phyloP scores from a whole-genome alignment of 2,888 invertebrate genomes.

The Rhamphomyia laevipes region DNA sequence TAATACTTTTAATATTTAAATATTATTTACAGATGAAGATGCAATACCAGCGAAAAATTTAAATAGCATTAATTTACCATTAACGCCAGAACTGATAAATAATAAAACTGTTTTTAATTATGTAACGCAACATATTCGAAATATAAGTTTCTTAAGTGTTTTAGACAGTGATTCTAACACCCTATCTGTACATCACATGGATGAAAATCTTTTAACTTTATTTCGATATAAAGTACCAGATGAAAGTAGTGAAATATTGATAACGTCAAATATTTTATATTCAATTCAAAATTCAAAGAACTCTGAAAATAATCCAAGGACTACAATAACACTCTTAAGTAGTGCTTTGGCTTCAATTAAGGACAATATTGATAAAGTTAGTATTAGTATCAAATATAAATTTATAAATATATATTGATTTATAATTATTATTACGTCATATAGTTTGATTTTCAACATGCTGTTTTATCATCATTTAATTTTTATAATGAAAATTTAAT shows the following conservation, averaged over 20 bases:
- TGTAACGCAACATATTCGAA: conserved; percentile 33
- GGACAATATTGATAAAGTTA: not conserved
- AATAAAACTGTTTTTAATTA: conserved; percentile 33
- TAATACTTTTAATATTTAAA: not conserved
- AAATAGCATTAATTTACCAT: conserved; percentile 35
- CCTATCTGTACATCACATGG: conserved; percentile 49
- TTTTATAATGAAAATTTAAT: too few relatives aligned
- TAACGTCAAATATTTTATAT: conserved; percentile 58
- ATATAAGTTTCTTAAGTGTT: conserved; percentile 35
- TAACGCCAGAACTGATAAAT: conserved; percentile 33
- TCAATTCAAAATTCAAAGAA: conserved; percentile 31
- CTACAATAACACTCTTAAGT: conserved; percentile 1
- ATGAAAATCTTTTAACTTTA: conserved; percentile 52
- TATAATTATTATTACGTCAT: not conserved
- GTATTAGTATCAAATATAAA: not conserved
- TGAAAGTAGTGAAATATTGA: conserved; percentile 47
- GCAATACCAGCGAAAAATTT: conserved; percentile 28
- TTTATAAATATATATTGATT: not conserved
- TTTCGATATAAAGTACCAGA: conserved; percentile 57
- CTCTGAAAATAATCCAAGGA: not conserved
- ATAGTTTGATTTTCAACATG: not conserved
- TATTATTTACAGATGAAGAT: conserved; percentile 27
- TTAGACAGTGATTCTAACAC: conserved; percentile 33
- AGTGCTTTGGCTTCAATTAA: not conserved
- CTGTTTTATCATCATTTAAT: too few relatives aligned